These are phyloP conservation scores for Stichodactyla mertensii DNA, from an alignment of 64 coral and sea anemone genomes.

Conservation along the genomic window DNA sequence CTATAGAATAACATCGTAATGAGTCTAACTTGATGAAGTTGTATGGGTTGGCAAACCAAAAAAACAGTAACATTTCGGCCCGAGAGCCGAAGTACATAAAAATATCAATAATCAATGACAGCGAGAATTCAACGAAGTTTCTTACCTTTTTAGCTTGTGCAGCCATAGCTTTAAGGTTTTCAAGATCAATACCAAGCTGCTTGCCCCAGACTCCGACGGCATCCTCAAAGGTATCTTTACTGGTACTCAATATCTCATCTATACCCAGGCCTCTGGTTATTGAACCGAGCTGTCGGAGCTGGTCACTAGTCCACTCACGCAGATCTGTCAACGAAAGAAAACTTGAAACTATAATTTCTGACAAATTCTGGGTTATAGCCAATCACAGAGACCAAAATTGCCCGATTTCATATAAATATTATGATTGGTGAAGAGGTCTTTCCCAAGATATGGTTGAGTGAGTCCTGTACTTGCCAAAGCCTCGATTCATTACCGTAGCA, in stretches of 20 bases:
- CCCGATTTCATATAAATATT: too few relatives aligned
- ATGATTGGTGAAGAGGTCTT: too few relatives aligned
- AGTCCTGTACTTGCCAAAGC: too few relatives aligned
- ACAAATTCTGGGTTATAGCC: too few relatives aligned
- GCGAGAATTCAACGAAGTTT: neutral
- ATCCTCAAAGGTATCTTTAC: slow-evolving; percentile 77
- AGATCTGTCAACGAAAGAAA: slow-evolving; percentile 35
- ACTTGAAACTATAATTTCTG: neutral
- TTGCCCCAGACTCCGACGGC: slow-evolving; percentile 82
- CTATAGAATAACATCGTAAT: slow-evolving; percentile 15
- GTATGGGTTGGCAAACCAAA: neutral
- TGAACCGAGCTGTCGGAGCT: slow-evolving; percentile 78
- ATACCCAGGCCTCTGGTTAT: slow-evolving; percentile 67
- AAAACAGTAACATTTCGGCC: neutral
- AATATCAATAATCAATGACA: neutral
- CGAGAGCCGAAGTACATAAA: too few relatives aligned
- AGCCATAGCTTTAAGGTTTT: slow-evolving; percentile 72
- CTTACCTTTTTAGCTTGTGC: slow-evolving; percentile 67
- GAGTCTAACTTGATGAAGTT: neutral
- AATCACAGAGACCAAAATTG: too few relatives aligned
- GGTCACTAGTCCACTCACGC: slow-evolving; percentile 73
- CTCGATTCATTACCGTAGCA: too few relatives aligned
- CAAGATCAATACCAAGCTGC: slow-evolving; percentile 50
- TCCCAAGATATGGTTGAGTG: too few relatives aligned
- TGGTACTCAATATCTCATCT: slow-evolving; percentile 60